These are phyloP conservation scores for Troides helena DNA, from an alignment of 2,888 invertebrate genomes.

Conservation along the genomic window DNA sequence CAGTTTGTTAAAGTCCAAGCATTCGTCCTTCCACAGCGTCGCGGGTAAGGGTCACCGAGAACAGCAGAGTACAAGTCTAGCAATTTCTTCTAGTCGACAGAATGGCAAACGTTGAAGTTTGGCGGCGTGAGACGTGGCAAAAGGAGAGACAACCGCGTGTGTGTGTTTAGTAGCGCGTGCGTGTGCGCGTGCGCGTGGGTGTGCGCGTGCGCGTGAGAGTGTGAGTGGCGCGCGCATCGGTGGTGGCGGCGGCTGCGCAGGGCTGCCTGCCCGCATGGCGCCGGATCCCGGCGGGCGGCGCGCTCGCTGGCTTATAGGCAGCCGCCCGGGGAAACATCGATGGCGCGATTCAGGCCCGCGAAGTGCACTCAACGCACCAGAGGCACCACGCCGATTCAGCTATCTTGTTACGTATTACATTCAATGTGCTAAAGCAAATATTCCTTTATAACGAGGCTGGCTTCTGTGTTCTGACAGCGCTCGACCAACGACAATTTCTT, in stretches of 20 bases:
- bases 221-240: constrained; percentile 45
- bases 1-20: constrained; percentile 60
- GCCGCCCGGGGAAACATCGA: constrained; percentile 42
- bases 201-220: no score
- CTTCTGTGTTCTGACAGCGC: no score
- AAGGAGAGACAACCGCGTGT: constrained; percentile 46
- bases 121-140: constrained; percentile 30
- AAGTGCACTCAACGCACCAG: constrained; percentile 32
- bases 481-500: no score
- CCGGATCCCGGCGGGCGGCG: constrained; percentile 48
- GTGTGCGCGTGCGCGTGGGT: no score
- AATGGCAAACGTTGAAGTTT: constrained; percentile 73
- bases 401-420: neutral
- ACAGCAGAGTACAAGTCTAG: constrained; percentile 52
- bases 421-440: neutral
- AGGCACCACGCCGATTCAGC: constrained; percentile 27
- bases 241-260: constrained; percentile 47
- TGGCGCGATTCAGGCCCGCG: constrained; percentile 47
- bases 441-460: no score
- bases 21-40: constrained; percentile 67
- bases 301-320: constrained; percentile 43
- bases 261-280: constrained; percentile 59
- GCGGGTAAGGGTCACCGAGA: constrained; percentile 45
- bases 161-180: no score
- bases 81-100: constrained; percentile 70